Evolutionary conservation across 1,140 invertebrate species (phyloP), one percentile per base, ranked within the genome.

Genomic region (Euglossa dilemma): DNA sequence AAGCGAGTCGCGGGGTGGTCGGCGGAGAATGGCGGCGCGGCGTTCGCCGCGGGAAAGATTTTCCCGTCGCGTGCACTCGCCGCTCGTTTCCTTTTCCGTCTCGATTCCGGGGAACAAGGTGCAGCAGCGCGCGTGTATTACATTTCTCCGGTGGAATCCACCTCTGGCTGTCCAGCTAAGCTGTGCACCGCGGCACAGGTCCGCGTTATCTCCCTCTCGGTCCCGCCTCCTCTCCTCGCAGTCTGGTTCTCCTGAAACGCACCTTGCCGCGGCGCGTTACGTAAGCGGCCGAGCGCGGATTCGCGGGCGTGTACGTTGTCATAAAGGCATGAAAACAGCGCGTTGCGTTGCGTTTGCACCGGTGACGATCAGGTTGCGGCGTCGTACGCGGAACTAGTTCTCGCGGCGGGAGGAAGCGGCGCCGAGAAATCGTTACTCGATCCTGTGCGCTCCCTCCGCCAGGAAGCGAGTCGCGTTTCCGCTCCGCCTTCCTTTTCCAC

Each of bases 11-110:
- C 14, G 4, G 57, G 59, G 43, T 64, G 36, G 43, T 6, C 0
- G 43, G 0, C 45, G 18, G 63, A 66, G 18, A 57, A 64, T 54
- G 16, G 14, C 5, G 25, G 6, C 8, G 36, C 23, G 23, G 9
- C 16, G 74, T 43, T 16, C 6, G 6, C 18, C 11, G 63, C 45
- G 59, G 72, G 78, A 72, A 85, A 73, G 63, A 85, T 78, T 78
- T 80, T 78, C 86, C 76, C 47, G 36, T 28, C 11, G 43, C 36
- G 43, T 71, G 59, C 66, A 57, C 36, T 78, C 79, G 63, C 72
- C 79, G 63, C 72, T 85, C 78, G 56, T 87, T 87, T 87, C 86
- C 85, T 73, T 85, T 85, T 87, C 86, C 87, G 83, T 88, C 78
- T 88, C 83, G 86, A 87, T 88, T 88, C 84, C 87, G 78, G 63